Evolutionary conservation across 2,888 invertebrate genomes (phyloP), one percentile per base, ranked within the genome.

Genomic region (Caenorhabditis sp.): DNA sequence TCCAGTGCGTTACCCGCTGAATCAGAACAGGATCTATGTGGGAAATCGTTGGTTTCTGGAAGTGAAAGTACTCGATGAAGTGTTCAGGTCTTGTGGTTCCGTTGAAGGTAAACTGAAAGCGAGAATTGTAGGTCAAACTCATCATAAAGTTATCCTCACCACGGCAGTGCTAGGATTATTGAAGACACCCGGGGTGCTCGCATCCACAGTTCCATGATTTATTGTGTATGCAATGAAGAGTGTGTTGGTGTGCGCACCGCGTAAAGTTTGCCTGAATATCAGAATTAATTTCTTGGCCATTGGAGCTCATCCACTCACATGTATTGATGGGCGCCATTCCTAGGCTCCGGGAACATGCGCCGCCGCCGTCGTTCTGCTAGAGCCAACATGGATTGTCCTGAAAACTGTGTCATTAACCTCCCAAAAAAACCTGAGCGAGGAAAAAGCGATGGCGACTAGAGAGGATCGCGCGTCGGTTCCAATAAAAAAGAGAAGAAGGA

Each of bases 101-200:
- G 47, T 79, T 79, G 79, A 79, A 79, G 10, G 70, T 79, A 64
- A 79, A 79, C 79, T 79, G 70, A 24, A 79, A 70, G 19, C 24
- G 24, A 22, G 12, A 59, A 8, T 58, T 24, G 5, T 10, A 5
- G 14, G 12, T 7, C 10, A 7, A 7, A 14, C 14, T 14, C 10
- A 31, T 31, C n/a, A 38, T 0, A 22, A 14, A n/a, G 28, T 22
- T 16, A 19, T 64, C 14, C 35, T 63, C 19, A 79, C 79, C 79
- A 79, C 79, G 22, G 47, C 79, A 26, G 79, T 79, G 47, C 79
- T 79, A 35, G 79, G 79, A 47, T 79, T 79, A 28, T 79, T 79
- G 47, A 22, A 79, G n/a, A 79, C 70, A 2, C 79, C 79, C 10
- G 79, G 79, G 7, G 79, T 79, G 12, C 10, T 44, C 35, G 63